These are phyloP conservation scores for Sinelater perroti DNA, from an alignment of 2,888 invertebrate genomes.

Conservation along the genomic window DNA sequence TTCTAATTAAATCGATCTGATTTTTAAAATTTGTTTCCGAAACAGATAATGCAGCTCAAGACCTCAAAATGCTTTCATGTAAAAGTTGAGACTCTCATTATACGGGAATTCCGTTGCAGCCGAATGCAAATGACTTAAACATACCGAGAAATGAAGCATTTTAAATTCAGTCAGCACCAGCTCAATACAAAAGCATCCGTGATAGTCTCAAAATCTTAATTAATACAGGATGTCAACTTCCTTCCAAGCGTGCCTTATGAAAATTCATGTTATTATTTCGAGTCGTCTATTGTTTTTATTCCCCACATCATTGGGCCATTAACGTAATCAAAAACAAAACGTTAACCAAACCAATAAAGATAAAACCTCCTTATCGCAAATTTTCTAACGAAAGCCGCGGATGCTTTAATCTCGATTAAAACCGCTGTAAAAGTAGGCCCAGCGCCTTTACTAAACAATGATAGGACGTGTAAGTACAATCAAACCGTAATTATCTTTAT, in stretches of 20 bases:
- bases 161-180: neutral
- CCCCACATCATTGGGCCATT: neutral
- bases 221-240: conserved; percentile 10
- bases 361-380: neutral
- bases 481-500: too few relatives aligned
- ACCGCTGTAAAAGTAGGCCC: too few relatives aligned
- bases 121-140: neutral
- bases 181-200: neutral
- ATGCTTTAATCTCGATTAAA: too few relatives aligned
- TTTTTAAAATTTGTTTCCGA: neutral
- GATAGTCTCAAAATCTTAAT: conserved; percentile 8
- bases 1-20: neutral
- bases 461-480: too few relatives aligned
- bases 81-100: neutral
- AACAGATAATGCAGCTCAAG: neutral
- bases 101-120: neutral
- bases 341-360: neutral
- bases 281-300: neutral
- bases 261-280: conserved; percentile 4
- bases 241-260: conserved; percentile 8
- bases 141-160: neutral
- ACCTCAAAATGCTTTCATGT: neutral
- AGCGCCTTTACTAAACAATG: neutral
- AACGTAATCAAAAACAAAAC: neutral
- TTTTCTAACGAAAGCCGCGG: neutral